phyloP scores from a whole-genome alignment of 2,888 invertebrate genomes.

The Monopis laevigella region DNA sequence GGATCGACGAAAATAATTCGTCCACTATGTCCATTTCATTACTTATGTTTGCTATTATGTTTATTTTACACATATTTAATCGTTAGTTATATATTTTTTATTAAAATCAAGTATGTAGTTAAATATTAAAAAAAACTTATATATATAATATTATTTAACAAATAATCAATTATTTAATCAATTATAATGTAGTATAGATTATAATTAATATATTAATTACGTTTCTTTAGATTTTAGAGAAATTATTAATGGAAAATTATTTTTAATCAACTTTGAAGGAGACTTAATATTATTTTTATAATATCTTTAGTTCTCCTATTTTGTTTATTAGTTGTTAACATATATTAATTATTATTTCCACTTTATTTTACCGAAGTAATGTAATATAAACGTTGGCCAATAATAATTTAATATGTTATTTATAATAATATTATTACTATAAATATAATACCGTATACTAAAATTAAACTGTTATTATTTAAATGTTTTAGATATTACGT shows the following conservation, averaged over 20 bases:
- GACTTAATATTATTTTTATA: too few species aligned
- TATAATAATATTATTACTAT: not conserved
- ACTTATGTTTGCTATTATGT: not conserved
- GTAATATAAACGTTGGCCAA: slow-evolving; percentile 2
- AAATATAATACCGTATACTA: too few species aligned
- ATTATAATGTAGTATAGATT: too few species aligned
- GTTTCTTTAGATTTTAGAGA: too few species aligned
- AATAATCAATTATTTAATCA: too few species aligned
- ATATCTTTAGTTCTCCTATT: too few species aligned
- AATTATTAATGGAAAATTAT: too few species aligned
- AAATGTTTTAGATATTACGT: not conserved
- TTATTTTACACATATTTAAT: slow-evolving; percentile 1
- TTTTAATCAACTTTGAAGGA: too few species aligned
- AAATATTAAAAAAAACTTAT: too few species aligned
- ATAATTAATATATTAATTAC: too few species aligned
- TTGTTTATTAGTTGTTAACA: too few species aligned
- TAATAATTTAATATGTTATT: slow-evolving; percentile 2
- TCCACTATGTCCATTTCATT: not conserved
- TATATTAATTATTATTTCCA: not conserved
- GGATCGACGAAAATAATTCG: slow-evolving; percentile 47
- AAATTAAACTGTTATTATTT: not conserved
- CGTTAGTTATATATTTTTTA: not conserved
- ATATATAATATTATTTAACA: too few species aligned
- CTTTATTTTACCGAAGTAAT: slow-evolving; percentile 2
- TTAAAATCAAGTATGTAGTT: not conserved